Conservation (phyloP, 1,140 invertebrate genomes). For the Gonioctena quinquepunctata region DNA sequence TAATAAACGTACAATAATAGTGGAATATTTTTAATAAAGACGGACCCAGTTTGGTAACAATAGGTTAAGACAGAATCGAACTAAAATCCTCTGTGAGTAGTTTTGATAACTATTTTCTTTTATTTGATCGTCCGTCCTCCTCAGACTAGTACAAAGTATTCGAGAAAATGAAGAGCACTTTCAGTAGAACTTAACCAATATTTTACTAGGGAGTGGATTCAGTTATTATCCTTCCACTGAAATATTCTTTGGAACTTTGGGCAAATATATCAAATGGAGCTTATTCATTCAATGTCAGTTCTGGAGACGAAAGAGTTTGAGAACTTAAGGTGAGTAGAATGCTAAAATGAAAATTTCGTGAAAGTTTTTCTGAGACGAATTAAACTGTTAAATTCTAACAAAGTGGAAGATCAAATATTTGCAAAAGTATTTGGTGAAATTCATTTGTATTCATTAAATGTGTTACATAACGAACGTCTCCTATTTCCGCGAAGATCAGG, state of each 20-base stretch:
- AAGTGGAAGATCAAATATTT: not conserved
- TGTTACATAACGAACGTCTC: no score
- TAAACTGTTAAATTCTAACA: not conserved
- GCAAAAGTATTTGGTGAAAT: not conserved
- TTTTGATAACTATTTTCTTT: no score
- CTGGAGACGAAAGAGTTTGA: not conserved
- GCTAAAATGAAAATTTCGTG: not conserved
- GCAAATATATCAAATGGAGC: not conserved
- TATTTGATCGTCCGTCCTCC: no score
- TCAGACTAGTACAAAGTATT: no score
- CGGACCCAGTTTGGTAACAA: no score
- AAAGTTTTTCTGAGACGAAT: not conserved
- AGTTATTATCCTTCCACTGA: not conserved
- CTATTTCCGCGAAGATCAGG: no score
- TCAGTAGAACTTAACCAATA: not conserved
- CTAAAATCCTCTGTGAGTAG: no score
- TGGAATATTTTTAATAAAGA: no score
- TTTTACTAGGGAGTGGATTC: not conserved
- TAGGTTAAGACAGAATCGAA: no score
- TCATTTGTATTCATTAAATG: not conserved
- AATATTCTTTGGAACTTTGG: not conserved
- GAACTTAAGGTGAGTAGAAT: not conserved
- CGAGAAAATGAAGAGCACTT: not conserved
- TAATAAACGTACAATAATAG: no score
- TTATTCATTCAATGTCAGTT: not conserved